These are phyloP conservation scores for Miichthys miiuy DNA, from an alignment of 2,797 vertebrate genomes.

Conservation along the genomic window DNA sequence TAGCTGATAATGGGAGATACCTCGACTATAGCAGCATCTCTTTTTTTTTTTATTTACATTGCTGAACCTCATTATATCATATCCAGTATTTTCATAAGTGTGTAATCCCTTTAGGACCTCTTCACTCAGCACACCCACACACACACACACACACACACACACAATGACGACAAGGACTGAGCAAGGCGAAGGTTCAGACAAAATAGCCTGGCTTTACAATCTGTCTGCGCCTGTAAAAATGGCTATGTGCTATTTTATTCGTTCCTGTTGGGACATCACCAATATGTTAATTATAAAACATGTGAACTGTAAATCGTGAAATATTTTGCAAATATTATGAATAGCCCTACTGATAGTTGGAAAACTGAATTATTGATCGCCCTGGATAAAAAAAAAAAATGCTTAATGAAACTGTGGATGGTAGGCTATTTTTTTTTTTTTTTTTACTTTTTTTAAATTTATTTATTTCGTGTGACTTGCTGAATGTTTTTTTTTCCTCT, in stretches of 20 bases:
- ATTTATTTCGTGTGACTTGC: constrained; percentile 82
- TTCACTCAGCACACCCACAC: constrained; percentile 86
- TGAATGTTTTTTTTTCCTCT: constrained; percentile 77
- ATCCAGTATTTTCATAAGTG: constrained; percentile 93
- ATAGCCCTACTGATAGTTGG: constrained; percentile 76
- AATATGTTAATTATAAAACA: constrained; percentile 82
- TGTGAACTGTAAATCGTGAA: constrained; percentile 84
- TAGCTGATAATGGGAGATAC: constrained; percentile 88
- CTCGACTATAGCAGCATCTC: constrained; percentile 60
- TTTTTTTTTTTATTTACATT: constrained; percentile 61
- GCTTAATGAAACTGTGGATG: constrained; percentile 70
- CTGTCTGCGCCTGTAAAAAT: constrained; percentile 82
- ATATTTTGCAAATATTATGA: constrained; percentile 79
- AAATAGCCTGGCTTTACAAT: constrained; percentile 84
- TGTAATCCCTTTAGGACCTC: constrained; percentile 91
- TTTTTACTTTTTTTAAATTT: constrained; percentile 1
- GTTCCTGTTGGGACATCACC: constrained; percentile 81
- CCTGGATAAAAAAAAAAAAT: constrained; percentile 45
- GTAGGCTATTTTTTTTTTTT: constrained; percentile 70
- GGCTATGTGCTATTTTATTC: constrained; percentile 83
- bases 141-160: constrained; percentile 13
- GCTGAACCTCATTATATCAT: constrained; percentile 89
- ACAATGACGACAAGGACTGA: constrained; percentile 84
- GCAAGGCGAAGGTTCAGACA: constrained; percentile 90
- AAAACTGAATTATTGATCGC: constrained; percentile 72